A percentile compares a stretch with the other conserved stretches of the same genome.
These are phyloP conservation scores for Aphrophora alni DNA, from an alignment of 2,888 invertebrate genomes.

Conservation along the genomic window DNA sequence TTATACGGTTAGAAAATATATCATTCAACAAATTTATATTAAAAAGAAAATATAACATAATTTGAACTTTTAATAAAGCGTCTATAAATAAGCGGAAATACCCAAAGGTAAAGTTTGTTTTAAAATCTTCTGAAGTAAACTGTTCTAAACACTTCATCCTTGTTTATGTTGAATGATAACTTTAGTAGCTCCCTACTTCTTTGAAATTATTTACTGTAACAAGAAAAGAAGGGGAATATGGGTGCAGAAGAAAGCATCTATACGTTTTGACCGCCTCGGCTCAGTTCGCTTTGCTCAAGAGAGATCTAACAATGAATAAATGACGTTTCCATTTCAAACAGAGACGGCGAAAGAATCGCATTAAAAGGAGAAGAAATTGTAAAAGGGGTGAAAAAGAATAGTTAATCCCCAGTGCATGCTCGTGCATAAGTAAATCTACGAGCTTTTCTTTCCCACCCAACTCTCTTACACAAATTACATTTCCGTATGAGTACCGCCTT, in stretches of 20 bases:
- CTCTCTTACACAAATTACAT: conserved; percentile 2
- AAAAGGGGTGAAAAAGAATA: conserved; percentile 7
- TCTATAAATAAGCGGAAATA: not conserved
- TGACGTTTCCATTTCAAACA: conserved; percentile 2
- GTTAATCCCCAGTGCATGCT: not conserved
- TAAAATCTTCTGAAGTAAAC: not conserved
- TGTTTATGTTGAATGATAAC: not conserved
- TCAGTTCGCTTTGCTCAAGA: not conserved
- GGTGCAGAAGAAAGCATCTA: not conserved
- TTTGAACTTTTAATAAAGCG: not conserved
- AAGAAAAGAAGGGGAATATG: not conserved
- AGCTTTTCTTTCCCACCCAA: not conserved
- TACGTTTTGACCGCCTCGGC: not conserved
- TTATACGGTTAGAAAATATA: too few species aligned
- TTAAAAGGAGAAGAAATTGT: conserved; percentile 1
- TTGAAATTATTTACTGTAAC: not conserved
- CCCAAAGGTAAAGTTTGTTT: not conserved
- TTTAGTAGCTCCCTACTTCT: not conserved
- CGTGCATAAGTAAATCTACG: not conserved
- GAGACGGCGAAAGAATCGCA: conserved; percentile 9
- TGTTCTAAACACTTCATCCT: not conserved
- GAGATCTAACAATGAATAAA: conserved; percentile 6
- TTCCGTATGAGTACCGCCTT: not conserved
- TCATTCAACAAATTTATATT: not conserved
- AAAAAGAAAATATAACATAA: not conserved